A percentile compares a stretch with the other conserved stretches of the same genome.
These are phyloP conservation scores for Homarus americanus DNA, from an alignment of 1,140 invertebrate species.

Conservation along the genomic window DNA sequence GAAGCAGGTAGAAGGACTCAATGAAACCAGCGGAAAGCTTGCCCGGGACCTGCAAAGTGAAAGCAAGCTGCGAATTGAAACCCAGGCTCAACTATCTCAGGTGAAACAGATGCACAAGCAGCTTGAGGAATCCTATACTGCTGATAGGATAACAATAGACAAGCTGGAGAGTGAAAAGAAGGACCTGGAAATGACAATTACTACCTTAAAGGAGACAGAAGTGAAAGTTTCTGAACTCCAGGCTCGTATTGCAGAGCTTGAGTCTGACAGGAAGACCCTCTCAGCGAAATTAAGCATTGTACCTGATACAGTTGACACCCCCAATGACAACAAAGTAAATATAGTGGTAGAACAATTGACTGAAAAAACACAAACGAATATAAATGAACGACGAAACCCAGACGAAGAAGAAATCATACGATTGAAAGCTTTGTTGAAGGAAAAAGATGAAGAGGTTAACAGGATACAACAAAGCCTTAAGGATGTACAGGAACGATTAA, in stretches of 20 bases:
- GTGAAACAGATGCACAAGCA: conserved; percentile 8
- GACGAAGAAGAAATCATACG: conserved; percentile 16
- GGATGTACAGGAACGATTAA: conserved; percentile 51
- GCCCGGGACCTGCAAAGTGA: conserved; percentile 51
- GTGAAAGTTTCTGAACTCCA: conserved; percentile 13
- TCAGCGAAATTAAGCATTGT: background rate
- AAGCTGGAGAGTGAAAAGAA: conserved; percentile 14
- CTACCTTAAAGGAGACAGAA: background rate
- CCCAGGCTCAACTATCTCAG: conserved; percentile 41
- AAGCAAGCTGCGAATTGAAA: conserved; percentile 51
- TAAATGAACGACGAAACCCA: conserved; percentile 32
- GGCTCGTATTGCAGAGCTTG: background rate
- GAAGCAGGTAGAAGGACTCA: conserved; percentile 62
- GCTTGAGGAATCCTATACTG: conserved; percentile 14
- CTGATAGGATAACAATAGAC: background rate
- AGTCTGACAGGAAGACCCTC: conserved; percentile 4
- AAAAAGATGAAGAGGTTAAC: conserved; percentile 30
- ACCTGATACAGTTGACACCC: background rate
- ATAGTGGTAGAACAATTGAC: conserved; percentile 7
- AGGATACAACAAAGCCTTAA: conserved; percentile 19
- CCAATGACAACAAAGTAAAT: conserved; percentile 11
- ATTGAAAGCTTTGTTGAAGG: conserved; percentile 22
- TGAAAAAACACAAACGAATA: conserved; percentile 42
- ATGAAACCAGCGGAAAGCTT: conserved; percentile 43
- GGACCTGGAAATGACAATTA: background rate